Evolutionary conservation across 2,113 vertebrate genomes (phyloP).

Genomic region (Capricornis sumatraensis): DNA sequence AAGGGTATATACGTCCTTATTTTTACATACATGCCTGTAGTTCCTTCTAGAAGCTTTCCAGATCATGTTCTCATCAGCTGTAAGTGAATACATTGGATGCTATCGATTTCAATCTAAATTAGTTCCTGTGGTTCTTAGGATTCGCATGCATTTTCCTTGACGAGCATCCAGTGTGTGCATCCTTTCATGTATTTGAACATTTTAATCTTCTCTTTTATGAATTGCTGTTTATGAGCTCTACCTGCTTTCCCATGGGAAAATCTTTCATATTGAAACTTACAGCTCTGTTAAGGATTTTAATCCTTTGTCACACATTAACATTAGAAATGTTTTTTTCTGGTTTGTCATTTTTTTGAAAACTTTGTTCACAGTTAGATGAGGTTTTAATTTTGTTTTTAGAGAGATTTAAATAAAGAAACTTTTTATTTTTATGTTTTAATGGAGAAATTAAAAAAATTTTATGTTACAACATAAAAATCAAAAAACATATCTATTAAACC

Average conservation of each 20-base stretch:
- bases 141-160: not conserved
- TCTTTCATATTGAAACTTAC: not conserved
- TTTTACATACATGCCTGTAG: not conserved
- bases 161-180: not conserved
- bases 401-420: not conserved
- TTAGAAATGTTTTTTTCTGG: not conserved
- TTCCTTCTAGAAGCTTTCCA: not conserved
- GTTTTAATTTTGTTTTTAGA: constrained; percentile 8
- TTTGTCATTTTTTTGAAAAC: not conserved
- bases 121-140: not conserved
- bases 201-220: not conserved
- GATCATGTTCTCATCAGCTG: not conserved
- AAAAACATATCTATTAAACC: not conserved
- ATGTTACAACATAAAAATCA: not conserved
- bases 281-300: not conserved
- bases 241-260: not conserved
- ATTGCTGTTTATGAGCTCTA: not conserved
- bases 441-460: not conserved
- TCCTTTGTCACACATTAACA: not conserved
- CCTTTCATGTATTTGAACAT: not conserved
- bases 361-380: not conserved
- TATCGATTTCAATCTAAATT: not conserved
- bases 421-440: not conserved
- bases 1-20: not conserved
- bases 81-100: not conserved